Percentiles rank a stretch among this genome's conserved stretches.
phyloP scores from a whole-genome alignment of 2,797 vertebrate species.

The Leptatherina wallacei region DNA sequence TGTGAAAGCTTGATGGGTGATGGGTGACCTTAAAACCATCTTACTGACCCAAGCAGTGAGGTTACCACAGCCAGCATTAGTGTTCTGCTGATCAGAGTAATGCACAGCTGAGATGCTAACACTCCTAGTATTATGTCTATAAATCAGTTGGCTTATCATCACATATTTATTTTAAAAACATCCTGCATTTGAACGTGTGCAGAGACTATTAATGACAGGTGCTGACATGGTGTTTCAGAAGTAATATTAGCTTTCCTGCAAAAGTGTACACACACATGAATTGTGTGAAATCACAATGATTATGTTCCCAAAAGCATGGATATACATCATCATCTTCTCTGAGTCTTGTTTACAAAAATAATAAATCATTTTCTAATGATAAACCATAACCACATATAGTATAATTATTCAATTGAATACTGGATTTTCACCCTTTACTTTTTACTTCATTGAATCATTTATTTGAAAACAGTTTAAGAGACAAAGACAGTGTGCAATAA shows the following conservation, averaged over 20 bases:
- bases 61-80: slow-evolving; percentile 16
- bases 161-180: background rate
- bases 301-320: no score
- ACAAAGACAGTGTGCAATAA: no score
- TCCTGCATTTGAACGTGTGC: background rate
- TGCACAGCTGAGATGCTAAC: background rate
- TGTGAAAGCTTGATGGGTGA: slow-evolving; percentile 30
- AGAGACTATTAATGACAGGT: background rate
- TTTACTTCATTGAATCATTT: no score
- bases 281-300: background rate
- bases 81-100: background rate
- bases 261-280: background rate
- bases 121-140: background rate
- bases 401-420: no score
- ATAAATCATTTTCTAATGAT: no score
- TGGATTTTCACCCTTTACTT: no score
- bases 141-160: background rate
- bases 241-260: background rate
- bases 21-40: slow-evolving; percentile 29
- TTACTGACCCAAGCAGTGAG: slow-evolving; percentile 22
- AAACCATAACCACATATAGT: no score
- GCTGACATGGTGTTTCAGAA: background rate
- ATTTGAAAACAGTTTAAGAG: no score
- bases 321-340: no score
- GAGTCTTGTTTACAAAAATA: no score